phyloP scores from a whole-genome alignment of 1,140 invertebrate genomes.

The Phymastichus coffea region DNA sequence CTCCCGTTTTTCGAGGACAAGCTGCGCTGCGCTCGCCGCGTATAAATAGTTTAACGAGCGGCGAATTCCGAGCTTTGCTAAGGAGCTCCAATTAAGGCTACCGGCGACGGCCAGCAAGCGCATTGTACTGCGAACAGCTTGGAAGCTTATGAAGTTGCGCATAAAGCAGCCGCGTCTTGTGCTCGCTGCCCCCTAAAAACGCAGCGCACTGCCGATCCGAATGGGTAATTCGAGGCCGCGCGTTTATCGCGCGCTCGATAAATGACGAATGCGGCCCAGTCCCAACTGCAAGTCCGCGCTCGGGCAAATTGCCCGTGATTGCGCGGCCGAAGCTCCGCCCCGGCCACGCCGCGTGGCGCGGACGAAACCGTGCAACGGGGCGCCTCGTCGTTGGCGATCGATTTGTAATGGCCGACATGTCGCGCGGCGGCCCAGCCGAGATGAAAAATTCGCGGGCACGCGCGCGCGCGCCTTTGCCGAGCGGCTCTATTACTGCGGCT shows the following conservation, averaged over 20 bases:
- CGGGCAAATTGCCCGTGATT: slow-evolving; percentile 56
- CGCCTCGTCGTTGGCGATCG: background rate
- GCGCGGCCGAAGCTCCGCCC: slow-evolving; percentile 32
- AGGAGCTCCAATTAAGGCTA: background rate
- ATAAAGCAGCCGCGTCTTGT: no score
- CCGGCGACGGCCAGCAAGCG: no score
- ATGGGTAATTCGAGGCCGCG: no score
- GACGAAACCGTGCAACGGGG: no score
- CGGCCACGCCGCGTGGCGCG: no score
- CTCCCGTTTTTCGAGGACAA: background rate
- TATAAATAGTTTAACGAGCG: slow-evolving; percentile 24
- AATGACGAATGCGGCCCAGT: no score
- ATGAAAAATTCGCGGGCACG: no score
- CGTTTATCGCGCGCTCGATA: slow-evolving; percentile 17
- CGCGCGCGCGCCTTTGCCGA: background rate
- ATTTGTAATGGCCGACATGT: slow-evolving; percentile 15
- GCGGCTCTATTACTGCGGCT: background rate
- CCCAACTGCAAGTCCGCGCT: no score
- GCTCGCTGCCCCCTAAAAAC: no score
- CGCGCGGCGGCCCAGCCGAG: background rate
- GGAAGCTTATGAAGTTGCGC: no score
- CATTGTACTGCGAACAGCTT: no score
- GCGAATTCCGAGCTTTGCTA: slow-evolving; percentile 5
- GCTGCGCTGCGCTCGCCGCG: background rate
- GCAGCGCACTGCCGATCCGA: no score